Base-by-base conservation (phyloP, 64 coral and sea anemone species). In the Montipora sp. region DNA sequence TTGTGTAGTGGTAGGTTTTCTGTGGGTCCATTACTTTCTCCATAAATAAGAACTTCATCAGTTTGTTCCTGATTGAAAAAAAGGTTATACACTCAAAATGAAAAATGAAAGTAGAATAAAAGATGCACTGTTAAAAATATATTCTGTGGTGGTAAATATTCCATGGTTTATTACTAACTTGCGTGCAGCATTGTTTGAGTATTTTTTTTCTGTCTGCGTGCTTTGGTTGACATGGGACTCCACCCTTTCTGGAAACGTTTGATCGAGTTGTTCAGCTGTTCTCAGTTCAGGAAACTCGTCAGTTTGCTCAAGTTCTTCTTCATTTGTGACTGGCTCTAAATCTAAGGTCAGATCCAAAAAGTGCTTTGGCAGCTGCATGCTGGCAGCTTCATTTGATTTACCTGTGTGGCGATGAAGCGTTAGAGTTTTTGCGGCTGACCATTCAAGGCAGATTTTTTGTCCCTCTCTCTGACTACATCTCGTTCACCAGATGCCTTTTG, bases 381-480 rank as follows among this genome's bases (percentile, higher is more conserved):
- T 73, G 27, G 27, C 27, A 27, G 27, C 70, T 21, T 73, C 70
- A 22, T 77, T 47, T 16, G 75, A 77, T 77, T 77, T 77, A 14
- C 47, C 75, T 48, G 75, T 48, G 48, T 51, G 75, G 75, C 75
- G 75, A 77, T 77, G 23, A 81, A 81, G 79, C n/a, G 21, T 81
- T 44, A 89, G 83, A 89, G 87, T 83, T 95, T 95, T 95, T 61
- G 93, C 89, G 48, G 19, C 89, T 59, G 65, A 85, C 87, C 73
- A 82, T 75, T 91, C 89, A 80, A 91, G 83, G 49, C 69, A 95
- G 84, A 95, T 92, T 89, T 45, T 53, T 92, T 89, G 61, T 76
- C 74, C 69, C 75, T 87, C 46, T 48, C 73, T 84, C 46, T 92
- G 82, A 83, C 55, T 44, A 14, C 76, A 51, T 95, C 80, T 92